These are phyloP conservation scores for Drosophila cracens DNA, from an alignment of 2,888 invertebrate species.

Conservation along the genomic window DNA sequence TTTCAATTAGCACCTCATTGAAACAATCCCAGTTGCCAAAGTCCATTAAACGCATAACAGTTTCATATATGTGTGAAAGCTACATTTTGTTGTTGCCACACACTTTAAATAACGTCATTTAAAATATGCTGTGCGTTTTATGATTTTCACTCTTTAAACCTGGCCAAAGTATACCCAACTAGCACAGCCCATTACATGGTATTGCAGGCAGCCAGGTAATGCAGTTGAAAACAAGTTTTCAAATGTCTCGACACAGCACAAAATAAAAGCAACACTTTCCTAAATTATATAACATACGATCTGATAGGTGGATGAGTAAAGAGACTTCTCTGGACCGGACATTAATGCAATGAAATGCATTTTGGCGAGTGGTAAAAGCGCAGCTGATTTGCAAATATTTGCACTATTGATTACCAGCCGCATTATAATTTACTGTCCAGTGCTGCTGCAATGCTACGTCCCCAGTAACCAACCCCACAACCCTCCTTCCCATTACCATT, in stretches of 20 bases:
- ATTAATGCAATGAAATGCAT: conserved; percentile 52
- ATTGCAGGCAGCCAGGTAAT: conserved; percentile 9
- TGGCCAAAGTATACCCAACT: background rate
- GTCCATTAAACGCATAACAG: background rate
- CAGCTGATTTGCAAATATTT: conserved; percentile 73
- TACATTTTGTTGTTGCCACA: background rate
- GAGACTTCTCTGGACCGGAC: conserved; percentile 13
- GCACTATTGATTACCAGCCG: conserved; percentile 71
- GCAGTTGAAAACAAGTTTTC: conserved; percentile 59
- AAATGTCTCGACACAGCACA: conserved; percentile 34
- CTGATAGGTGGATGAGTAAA: background rate
- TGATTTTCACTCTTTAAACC: background rate
- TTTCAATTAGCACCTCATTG: conserved; percentile 9
- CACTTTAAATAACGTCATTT: background rate
- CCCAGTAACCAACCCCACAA: background rate
- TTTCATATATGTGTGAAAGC: background rate
- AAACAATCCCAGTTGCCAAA: background rate
- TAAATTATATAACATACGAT: conserved; percentile 64
- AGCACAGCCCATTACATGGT: background rate
- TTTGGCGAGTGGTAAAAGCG: conserved; percentile 49
- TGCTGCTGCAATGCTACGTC: background rate
- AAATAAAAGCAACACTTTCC: conserved; percentile 56
- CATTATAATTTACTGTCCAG: conserved; percentile 57
- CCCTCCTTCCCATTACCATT: too few relatives aligned
- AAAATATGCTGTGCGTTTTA: background rate